A percentile compares a stretch with the other conserved stretches of the same genome.
These are phyloP conservation scores for Nemotelus nigrinus DNA, from an alignment of 2,888 invertebrate species.

Conservation along the genomic window DNA sequence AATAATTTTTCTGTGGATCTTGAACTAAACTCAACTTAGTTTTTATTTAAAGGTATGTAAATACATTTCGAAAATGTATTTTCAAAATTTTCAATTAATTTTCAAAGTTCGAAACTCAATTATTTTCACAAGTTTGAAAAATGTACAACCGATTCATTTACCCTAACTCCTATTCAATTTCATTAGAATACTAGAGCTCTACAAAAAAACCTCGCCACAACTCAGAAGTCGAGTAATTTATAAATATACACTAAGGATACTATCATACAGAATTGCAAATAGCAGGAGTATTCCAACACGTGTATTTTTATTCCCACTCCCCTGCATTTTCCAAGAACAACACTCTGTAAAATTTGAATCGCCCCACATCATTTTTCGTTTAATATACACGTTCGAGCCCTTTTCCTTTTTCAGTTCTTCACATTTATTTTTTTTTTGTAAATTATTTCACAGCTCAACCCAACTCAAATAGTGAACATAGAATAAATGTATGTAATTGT, in stretches of 20 bases:
- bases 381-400: too few relatives aligned
- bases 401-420: too few relatives aligned
- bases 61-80: background rate
- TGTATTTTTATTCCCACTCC: too few relatives aligned
- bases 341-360: too few relatives aligned
- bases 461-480: background rate
- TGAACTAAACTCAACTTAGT: too few relatives aligned
- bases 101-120: background rate
- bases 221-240: conserved; percentile 34
- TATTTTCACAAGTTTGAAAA: background rate
- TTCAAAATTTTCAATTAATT: background rate
- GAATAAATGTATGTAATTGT: conserved; percentile 27
- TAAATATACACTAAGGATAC: conserved; percentile 6
- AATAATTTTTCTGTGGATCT: too few relatives aligned
- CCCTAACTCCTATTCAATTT: background rate
- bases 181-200: background rate
- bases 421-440: conserved; percentile 3
- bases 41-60: too few relatives aligned
- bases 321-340: too few relatives aligned
- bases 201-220: conserved; percentile 32
- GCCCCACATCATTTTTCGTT: too few relatives aligned
- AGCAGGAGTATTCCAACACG: too few relatives aligned
- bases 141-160: background rate
- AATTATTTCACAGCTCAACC: background rate
- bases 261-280: background rate